These are phyloP conservation scores for Drosophila lowei DNA, from an alignment of 1,140 invertebrate species.

Conservation along the genomic window DNA sequence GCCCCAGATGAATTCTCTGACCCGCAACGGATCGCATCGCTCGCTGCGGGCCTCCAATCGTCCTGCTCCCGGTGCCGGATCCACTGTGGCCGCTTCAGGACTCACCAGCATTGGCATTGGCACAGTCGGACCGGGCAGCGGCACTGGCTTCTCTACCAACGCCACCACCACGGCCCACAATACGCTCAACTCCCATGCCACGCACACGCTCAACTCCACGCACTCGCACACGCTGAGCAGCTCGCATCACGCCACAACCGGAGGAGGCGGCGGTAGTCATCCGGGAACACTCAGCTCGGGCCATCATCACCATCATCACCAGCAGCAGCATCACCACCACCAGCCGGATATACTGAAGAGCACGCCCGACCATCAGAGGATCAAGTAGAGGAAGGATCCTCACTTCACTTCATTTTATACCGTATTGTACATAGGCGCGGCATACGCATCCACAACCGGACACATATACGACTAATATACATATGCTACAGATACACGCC, in stretches of 20 bases:
- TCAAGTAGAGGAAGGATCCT: conserved; percentile 52
- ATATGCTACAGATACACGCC: too few relatives aligned
- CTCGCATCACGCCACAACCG: conserved; percentile 77
- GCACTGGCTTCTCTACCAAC: conserved; percentile 80
- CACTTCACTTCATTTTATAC: too few relatives aligned
- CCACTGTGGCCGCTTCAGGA: too few relatives aligned
- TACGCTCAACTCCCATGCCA: conserved; percentile 84
- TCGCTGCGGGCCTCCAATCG: conserved; percentile 84
- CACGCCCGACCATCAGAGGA: conserved; percentile 89
- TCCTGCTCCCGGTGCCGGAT: conserved; percentile 46
- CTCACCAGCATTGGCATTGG: not conserved
- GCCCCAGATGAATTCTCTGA: conserved; percentile 91
- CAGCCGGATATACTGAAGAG: conserved; percentile 92
- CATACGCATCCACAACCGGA: too few relatives aligned
- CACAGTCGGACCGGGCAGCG: conserved; percentile 2
- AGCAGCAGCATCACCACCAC: conserved; percentile 61
- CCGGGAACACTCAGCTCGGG: conserved; percentile 83
- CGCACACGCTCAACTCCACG: conserved; percentile 83
- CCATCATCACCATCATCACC: conserved; percentile 75
- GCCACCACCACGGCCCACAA: conserved; percentile 84
- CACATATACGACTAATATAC: too few relatives aligned
- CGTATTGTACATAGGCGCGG: too few relatives aligned
- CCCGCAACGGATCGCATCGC: conserved; percentile 89
- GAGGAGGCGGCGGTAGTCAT: conserved; percentile 61
- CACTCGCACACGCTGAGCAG: conserved; percentile 83